Conservation (phyloP, 2,888 invertebrate species). For the Psococerastis gibbosa region DNA sequence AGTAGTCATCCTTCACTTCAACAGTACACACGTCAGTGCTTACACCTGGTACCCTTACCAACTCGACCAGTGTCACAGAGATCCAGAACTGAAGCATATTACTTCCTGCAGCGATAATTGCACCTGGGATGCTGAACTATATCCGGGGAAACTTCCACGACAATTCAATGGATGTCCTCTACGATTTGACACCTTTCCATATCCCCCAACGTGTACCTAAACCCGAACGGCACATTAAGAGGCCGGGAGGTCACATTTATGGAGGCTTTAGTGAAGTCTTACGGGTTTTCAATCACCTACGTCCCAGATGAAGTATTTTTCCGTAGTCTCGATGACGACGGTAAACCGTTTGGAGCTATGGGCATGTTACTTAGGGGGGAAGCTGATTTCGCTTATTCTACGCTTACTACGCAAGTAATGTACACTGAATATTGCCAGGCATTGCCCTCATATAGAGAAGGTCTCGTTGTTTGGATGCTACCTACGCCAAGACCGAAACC, state of each 20-base stretch:
- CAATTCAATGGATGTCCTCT: not conserved
- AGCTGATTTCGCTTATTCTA: not conserved
- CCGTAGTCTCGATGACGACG: no score
- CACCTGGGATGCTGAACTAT: not conserved
- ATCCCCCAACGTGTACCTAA: not conserved
- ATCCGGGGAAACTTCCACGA: not conserved
- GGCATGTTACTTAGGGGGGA: not conserved
- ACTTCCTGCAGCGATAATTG: not conserved
- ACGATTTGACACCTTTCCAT: no score
- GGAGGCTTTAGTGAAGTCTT: not conserved
- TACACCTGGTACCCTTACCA: not conserved
- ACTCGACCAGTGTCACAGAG: not conserved
- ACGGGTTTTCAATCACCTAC: not conserved
- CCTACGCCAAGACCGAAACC: not conserved
- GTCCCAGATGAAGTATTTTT: not conserved
- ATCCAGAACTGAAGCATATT: not conserved
- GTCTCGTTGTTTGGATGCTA: not conserved
- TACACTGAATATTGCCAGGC: not conserved
- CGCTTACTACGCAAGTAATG: not conserved
- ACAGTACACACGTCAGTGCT: not conserved
- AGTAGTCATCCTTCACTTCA: not conserved
- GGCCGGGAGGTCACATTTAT: not conserved
- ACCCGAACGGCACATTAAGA: not conserved
- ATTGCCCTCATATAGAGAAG: not conserved
- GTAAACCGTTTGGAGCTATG: no score